Evolutionary conservation across 1,140 invertebrate genomes (phyloP), one percentile per base, ranked within the genome.

Genomic region (Trachelipus rathkii): DNA sequence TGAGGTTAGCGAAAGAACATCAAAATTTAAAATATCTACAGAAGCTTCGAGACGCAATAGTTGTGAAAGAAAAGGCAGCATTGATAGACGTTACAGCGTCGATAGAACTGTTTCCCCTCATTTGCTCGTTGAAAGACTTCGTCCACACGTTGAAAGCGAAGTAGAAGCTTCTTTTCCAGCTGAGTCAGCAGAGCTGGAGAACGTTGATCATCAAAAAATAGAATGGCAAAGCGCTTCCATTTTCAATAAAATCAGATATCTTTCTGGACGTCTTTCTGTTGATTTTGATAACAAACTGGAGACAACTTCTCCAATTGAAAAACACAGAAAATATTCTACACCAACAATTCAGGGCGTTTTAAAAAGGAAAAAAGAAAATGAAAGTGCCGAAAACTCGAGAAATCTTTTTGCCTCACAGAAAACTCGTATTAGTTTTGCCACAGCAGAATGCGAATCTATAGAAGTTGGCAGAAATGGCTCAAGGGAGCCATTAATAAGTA

Each of bases 1-100:
- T 10, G 91, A 91, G 81, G 87, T 92, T 69, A 91, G 90, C 70
- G 91, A 92, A 81, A 91, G 90, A 82, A 89, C 91, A 0, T 86
- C 92, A 0, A 92, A 92, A 81, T 84, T 84, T 75, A 84, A 84
- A 76, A 84, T 84, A 76, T 82, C 90, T 13, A 92, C 91, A n/a
- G 72, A 71, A 44, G 69, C 53, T 43, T 66, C 71, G 1, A n/a
- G 50, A 33, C 19, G 19, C 44, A 77, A 66, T 45, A 72, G 69
- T 72, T 77, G 44, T n/a, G 69, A 72, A 67, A 11, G 73, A 11
- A 46, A 67, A n/a, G 60, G 60, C 19, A 75, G 73, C 43, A 68
- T 33, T 19, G 73, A 75, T 19, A 44, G 60, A 15, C 73, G 73
- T 9, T n/a, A 23, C 53, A 75, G 60, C 24, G 60, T n/a, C 0